Percentiles rank a stretch among this genome's conserved stretches.
phyloP scores from a whole-genome alignment of 2,888 invertebrate species.

The Nephrotoma guestfalica region DNA sequence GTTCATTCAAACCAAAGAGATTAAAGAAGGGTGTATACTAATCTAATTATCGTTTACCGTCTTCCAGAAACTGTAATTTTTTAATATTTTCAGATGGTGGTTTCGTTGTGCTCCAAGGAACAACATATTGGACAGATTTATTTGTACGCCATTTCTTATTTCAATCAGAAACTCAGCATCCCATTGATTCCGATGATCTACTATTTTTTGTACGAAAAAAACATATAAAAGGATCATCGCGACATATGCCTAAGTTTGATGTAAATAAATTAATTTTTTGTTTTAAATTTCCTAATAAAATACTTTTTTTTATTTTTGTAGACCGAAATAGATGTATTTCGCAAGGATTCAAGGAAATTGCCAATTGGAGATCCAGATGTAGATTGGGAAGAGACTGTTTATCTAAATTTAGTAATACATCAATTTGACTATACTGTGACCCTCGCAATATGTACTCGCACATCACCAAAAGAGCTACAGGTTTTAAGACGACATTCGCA shows the following conservation, averaged over 20 bases:
- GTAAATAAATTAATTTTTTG: slow-evolving; percentile 28
- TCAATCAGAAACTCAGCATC: slow-evolving; percentile 58
- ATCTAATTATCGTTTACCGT: no score
- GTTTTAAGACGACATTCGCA: slow-evolving; percentile 84
- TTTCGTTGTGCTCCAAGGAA: slow-evolving; percentile 83
- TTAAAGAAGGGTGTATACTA: no score
- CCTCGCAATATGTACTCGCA: slow-evolving; percentile 93
- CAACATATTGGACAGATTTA: slow-evolving; percentile 90
- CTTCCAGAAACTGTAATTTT: no score
- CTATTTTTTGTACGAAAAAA: slow-evolving; percentile 91
- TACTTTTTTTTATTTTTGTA: slow-evolving; percentile 29
- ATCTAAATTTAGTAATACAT: slow-evolving; percentile 93
- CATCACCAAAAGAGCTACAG: slow-evolving; percentile 94
- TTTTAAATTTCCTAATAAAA: not conserved
- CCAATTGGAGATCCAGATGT: slow-evolving; percentile 92
- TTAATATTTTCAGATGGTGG: slow-evolving; percentile 54
- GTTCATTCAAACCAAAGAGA: no score
- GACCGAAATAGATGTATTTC: slow-evolving; percentile 93
- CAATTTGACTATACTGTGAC: slow-evolving; percentile 98
- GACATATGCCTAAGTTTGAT: slow-evolving; percentile 81
- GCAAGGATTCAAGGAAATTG: slow-evolving; percentile 91
- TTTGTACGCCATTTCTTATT: slow-evolving; percentile 90
- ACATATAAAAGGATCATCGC: slow-evolving; percentile 74
- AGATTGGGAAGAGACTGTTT: slow-evolving; percentile 99
- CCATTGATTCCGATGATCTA: slow-evolving; percentile 86